Percentiles rank a stretch among this genome's conserved stretches.
Conservation (phyloP, 2,113 vertebrate genomes). For the Peromyscus californicus region DNA sequence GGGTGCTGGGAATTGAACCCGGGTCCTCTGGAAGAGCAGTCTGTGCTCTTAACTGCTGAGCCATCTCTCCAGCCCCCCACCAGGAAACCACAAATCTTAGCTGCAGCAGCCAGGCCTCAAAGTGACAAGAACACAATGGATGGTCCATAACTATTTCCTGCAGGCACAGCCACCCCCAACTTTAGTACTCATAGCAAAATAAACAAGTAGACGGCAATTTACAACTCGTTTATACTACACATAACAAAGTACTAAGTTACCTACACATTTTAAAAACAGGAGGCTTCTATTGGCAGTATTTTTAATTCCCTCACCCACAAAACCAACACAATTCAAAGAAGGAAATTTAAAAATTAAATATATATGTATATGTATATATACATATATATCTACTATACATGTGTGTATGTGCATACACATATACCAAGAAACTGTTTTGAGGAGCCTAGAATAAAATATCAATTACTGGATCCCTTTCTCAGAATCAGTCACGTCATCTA, state of each 20-base stretch:
- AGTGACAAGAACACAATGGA: neutral
- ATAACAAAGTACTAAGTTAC: neutral
- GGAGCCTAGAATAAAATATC: neutral
- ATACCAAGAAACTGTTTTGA: neutral
- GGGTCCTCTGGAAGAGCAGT: no score
- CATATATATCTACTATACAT: neutral
- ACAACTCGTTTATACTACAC: neutral
- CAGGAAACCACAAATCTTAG: neutral
- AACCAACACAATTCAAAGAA: constrained; percentile 13
- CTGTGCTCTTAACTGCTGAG: no score
- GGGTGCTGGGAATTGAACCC: no score
- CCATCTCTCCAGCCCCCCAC: no score
- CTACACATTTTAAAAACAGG: constrained; percentile 9
- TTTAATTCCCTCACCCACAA: neutral
- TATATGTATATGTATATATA: neutral
- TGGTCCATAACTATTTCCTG: neutral
- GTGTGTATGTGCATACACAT: neutral
- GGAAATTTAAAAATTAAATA: neutral
- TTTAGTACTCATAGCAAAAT: neutral
- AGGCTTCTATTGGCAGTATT: neutral
- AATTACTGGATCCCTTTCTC: neutral
- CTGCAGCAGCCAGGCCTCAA: neutral
- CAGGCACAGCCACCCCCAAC: neutral
- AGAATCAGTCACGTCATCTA: neutral
- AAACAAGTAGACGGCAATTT: neutral